Evolutionary conservation across 2,113 vertebrate genomes (phyloP).

Genomic region (Todiramphus saurophagus): DNA sequence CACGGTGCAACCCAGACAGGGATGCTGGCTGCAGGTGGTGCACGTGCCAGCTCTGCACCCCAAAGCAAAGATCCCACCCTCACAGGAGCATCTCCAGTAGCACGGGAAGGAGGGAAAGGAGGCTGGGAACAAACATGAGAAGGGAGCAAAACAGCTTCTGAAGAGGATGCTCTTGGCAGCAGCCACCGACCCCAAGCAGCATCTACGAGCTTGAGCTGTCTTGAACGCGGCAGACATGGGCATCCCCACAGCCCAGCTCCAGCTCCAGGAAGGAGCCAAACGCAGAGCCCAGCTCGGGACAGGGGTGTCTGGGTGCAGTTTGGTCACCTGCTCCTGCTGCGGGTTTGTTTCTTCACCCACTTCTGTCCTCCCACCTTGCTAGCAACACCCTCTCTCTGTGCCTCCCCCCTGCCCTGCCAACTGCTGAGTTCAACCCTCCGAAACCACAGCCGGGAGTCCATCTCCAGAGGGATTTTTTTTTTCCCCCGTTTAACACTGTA

Average conservation of each 20-base stretch:
- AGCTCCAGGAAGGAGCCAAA: background rate
- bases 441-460: fast-evolving
- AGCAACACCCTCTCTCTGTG: background rate
- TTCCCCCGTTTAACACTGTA: background rate
- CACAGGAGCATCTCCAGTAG: background rate
- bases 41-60: background rate
- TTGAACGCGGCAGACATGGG: fast-evolving
- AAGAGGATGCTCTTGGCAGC: background rate
- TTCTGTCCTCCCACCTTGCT: background rate
- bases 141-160: background rate
- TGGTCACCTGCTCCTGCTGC: background rate
- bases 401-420: background rate
- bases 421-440: fast-evolving
- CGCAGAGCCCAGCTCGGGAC: background rate
- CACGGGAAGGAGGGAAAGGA: background rate
- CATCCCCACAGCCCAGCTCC: fast-evolving
- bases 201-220: fast-evolving
- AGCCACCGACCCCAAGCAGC: background rate
- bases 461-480: fast-evolving
- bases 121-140: fast-evolving
- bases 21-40: background rate
- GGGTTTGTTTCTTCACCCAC: background rate
- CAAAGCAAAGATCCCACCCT: fast-evolving
- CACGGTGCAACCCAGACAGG: background rate
- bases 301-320: background rate